Conservation (phyloP, 2,113 vertebrate genomes). For the Perca flavescens region DNA sequence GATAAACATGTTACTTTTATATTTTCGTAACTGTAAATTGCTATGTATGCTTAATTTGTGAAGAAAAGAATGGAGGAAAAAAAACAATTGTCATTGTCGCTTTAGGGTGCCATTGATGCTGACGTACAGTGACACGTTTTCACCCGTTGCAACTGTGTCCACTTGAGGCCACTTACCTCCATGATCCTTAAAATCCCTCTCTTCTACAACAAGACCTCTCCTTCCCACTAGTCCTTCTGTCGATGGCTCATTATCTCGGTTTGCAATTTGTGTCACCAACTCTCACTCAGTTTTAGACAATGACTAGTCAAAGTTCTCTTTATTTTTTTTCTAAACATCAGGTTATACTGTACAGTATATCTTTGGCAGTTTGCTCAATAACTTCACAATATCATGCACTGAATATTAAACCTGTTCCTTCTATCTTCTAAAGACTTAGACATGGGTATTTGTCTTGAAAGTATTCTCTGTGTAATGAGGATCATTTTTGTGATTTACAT, state of each 20-base stretch:
- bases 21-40: neutral
- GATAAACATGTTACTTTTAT: neutral
- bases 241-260: conserved; percentile 31
- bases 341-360: neutral
- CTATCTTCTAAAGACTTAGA: neutral
- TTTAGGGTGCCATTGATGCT: neutral
- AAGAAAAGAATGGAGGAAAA: neutral
- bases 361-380: conserved; percentile 1
- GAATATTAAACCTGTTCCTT: conserved; percentile 20
- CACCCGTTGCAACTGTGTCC: conserved; percentile 11
- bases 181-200: conserved; percentile 31
- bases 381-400: neutral
- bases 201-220: neutral
- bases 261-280: conserved; percentile 2
- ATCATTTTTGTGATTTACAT: conserved; percentile 37
- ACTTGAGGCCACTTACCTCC: conserved; percentile 23
- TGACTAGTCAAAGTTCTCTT: neutral
- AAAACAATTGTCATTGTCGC: neutral
- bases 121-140: neutral
- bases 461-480: conserved; percentile 24
- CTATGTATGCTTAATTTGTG: neutral
- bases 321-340: neutral
- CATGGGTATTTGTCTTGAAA: conserved; percentile 25
- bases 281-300: conserved; percentile 3
- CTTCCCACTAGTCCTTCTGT: conserved; percentile 23